phyloP scores from a whole-genome alignment of 2,113 vertebrate species.

The Caloenas nicobarica region DNA sequence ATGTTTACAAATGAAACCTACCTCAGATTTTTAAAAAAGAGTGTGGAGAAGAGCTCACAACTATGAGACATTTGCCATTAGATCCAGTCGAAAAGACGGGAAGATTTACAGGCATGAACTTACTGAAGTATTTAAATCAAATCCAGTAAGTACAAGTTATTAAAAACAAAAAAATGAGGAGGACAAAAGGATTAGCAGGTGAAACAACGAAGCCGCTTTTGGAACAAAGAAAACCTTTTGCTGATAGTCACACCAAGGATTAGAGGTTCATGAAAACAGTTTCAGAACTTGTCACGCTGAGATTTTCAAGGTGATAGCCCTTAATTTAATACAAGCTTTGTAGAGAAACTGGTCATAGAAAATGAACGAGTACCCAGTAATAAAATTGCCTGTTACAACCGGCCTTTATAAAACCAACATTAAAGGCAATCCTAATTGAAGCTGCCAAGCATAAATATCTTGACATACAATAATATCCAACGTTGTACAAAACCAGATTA shows the following conservation, averaged over 20 bases:
- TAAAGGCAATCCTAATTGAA: neutral
- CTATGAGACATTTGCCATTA: neutral
- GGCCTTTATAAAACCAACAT: neutral
- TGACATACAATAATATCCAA: neutral
- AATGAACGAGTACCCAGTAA: neutral
- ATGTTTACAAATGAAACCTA: neutral
- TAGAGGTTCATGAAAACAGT: neutral
- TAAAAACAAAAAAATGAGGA: neutral
- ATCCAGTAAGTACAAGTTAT: neutral
- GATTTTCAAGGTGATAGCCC: neutral
- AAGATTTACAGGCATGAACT: neutral
- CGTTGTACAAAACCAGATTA: neutral
- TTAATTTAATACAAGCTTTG: neutral
- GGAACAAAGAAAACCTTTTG: neutral
- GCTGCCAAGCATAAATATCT: neutral
- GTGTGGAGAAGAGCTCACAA: neutral
- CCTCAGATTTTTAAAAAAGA: neutral
- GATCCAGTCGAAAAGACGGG: neutral
- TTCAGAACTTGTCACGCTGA: neutral
- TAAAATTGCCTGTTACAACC: accelerated
- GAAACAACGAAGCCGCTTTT: neutral
- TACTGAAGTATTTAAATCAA: neutral
- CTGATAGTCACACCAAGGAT: neutral
- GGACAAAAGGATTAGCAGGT: neutral
- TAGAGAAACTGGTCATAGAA: neutral